Evolutionary conservation across 2,888 invertebrate species (phyloP), one percentile per base, ranked within the genome.

Genomic region (Salticus scenicus): DNA sequence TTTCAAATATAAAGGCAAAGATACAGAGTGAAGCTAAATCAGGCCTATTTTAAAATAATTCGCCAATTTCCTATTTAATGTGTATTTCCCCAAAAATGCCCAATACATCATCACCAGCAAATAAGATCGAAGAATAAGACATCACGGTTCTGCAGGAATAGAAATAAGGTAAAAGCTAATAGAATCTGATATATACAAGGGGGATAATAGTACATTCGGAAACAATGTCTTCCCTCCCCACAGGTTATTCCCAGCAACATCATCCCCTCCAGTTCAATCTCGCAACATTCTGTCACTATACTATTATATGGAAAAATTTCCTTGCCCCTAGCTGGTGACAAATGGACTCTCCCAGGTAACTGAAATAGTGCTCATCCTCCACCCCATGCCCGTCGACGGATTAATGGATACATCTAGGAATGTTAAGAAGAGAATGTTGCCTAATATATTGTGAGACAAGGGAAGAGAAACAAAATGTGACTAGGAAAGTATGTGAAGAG

Each of bases 321-420:
- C 57, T 28, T n/a, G 37, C 69, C 31, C 37, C 33, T 17, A 37
- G 37, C 33, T 24, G 14, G 14, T 70, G 42, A 70, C 70, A 70
- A 70, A 70, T 70, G 70, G 42, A 70, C 70, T 28, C 28, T 70
- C 70, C 41, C 41, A 42, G 70, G 70, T 70, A 42, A 28, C 66
- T 5, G 57, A 24, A 57, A 57, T 24, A 57, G 20, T n/a, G 70
- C 30, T 7, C n/a, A 8, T 17, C 66, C 31, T 5, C 66, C 63
- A 14, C 30, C 1, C 7, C 30, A 14, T 24, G 17, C 5, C 66
- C 27, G 14, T 28, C 27, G n/a, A 7, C 27, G 70, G 28, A 70
- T 70, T 70, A 70, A 70, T 70, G 70, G 70, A 70, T 24, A 67
- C 67, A 37, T 67, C 67, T 20, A 37, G 33, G 67, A 37, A 67